These are phyloP conservation scores for Tanypteryx hageni DNA, from an alignment of 2,888 invertebrate genomes.

Conservation along the genomic window DNA sequence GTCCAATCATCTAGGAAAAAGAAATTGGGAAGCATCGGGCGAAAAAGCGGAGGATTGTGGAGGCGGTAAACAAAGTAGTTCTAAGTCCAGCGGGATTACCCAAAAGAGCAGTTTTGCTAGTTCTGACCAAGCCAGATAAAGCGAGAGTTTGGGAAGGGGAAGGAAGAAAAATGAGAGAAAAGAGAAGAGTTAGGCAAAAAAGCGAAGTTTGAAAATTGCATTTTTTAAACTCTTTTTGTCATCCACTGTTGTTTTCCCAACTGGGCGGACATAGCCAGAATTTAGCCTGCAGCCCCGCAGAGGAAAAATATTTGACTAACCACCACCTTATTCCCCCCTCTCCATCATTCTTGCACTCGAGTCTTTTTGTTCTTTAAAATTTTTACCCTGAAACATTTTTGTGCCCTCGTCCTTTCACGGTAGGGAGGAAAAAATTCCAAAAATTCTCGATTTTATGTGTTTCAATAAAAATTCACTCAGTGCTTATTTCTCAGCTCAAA, in stretches of 20 bases:
- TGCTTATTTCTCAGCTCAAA: too few species aligned
- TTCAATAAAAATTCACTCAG: too few species aligned
- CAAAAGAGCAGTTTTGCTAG: constrained; percentile 9
- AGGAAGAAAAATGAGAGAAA: background rate
- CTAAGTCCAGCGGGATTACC: constrained; percentile 1
- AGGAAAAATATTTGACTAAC: constrained; percentile 22
- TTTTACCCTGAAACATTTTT: too few species aligned
- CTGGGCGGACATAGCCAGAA: constrained; percentile 4
- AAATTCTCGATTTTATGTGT: too few species aligned
- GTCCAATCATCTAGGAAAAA: background rate
- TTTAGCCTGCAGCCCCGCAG: background rate
- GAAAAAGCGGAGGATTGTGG: background rate
- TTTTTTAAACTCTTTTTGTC: constrained; percentile 18
- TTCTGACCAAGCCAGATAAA: background rate
- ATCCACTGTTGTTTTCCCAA: constrained; percentile 11
- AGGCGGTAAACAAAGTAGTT: constrained; percentile 11
- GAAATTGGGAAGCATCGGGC: background rate
- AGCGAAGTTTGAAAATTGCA: background rate
- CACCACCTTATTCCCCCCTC: background rate
- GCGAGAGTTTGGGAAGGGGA: background rate
- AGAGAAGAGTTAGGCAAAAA: background rate
- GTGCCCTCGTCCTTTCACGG: too few species aligned
- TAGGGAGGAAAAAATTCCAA: too few species aligned
- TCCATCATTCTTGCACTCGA: too few species aligned
- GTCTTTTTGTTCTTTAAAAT: too few species aligned